A percentile compares a stretch with the other conserved stretches of the same genome.
Evolutionary conservation across 2,888 invertebrate species (phyloP).

Genomic region (Villa cingulata): DNA sequence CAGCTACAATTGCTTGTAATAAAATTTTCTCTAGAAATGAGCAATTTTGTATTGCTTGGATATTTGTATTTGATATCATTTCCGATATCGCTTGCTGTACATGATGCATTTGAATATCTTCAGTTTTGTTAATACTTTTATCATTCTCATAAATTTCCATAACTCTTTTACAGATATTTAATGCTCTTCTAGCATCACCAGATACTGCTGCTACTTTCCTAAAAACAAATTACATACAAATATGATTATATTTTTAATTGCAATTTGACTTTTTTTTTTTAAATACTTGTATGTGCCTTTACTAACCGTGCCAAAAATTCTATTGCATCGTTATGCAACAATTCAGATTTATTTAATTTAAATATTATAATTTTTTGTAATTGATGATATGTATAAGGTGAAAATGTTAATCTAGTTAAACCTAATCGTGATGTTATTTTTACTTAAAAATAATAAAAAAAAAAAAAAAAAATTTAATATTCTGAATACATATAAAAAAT

Average conservation of each 20-base stretch:
- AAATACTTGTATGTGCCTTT: no score
- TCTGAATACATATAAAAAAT: neutral
- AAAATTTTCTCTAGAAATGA: slow-evolving; percentile 68
- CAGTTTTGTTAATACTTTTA: no score
- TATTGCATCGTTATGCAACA: slow-evolving; percentile 78
- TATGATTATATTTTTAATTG: neutral
- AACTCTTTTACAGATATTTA: slow-evolving; percentile 84
- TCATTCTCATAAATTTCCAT: slow-evolving; percentile 49
- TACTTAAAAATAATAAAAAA: slow-evolving; percentile 21
- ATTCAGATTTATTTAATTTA: slow-evolving; percentile 50
- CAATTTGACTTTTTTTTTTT: neutral
- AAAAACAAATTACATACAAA: slow-evolving; percentile 7
- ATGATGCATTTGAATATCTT: slow-evolving; percentile 36
- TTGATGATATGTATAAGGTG: slow-evolving; percentile 84
- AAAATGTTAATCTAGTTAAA: slow-evolving; percentile 79
- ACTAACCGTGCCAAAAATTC: slow-evolving; percentile 73
- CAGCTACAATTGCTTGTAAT: slow-evolving; percentile 67
- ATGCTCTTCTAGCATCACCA: slow-evolving; percentile 87
- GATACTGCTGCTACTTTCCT: slow-evolving; percentile 94
- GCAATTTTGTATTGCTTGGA: slow-evolving; percentile 66
- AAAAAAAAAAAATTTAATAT: slow-evolving; percentile 1
- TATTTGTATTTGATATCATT: slow-evolving; percentile 78
- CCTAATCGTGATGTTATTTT: slow-evolving; percentile 57
- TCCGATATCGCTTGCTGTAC: slow-evolving; percentile 71
- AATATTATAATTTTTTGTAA: slow-evolving; percentile 68